Evolutionary conservation across 2,888 invertebrate genomes (phyloP), one percentile per base, ranked within the genome.

Genomic region (Acanthopleura granulata): DNA sequence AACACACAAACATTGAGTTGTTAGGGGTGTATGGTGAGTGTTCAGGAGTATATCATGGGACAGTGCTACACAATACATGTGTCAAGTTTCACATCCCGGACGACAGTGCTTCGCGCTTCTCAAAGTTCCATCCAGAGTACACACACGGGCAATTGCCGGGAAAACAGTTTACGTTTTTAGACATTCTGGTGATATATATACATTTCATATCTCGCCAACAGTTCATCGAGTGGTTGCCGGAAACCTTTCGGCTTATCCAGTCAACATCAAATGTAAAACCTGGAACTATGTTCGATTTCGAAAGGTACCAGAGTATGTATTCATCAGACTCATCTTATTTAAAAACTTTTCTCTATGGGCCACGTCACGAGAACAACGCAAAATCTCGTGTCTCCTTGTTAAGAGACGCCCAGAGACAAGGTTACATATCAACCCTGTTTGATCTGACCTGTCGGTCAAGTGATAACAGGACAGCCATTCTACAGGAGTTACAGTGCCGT

Each of bases 31-130:
- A 57, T 12, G 57, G n/a, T 22, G 18, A 57, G 6, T 57, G 57
- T 57, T n/a, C 57, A n/a, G 57, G 57, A 57, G n/a, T n/a, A 57
- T n/a, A n/a, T n/a, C 57, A 57, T 57, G 57, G 57, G 18, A 22
- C 22, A 22, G 57, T 18, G 22, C 22, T 57, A 22, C 6, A 57
- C 22, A 57, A 22, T 18, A 57, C n/a, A 4, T 57, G 57, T 57
- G 57, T 57, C 18, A 18, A 57, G 18, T 57, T 57, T 57, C 57
- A 18, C 22, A 57, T 57, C 3, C 4, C 18, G 9, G 40, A 40
- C 40, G 40, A 40, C 40, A 40, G 40, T 40, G 4, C 40, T 40
- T 40, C 40, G 3, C 40, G 3, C 4, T 40, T 9, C 40, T 9
- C 40, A 40, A 40, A 40, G 40, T 6, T 40, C 9, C 40, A 9